Percentiles rank a stretch among this genome's conserved stretches.
Conservation (phyloP, 1,140 invertebrate genomes). For the Babylonia areolata region DNA sequence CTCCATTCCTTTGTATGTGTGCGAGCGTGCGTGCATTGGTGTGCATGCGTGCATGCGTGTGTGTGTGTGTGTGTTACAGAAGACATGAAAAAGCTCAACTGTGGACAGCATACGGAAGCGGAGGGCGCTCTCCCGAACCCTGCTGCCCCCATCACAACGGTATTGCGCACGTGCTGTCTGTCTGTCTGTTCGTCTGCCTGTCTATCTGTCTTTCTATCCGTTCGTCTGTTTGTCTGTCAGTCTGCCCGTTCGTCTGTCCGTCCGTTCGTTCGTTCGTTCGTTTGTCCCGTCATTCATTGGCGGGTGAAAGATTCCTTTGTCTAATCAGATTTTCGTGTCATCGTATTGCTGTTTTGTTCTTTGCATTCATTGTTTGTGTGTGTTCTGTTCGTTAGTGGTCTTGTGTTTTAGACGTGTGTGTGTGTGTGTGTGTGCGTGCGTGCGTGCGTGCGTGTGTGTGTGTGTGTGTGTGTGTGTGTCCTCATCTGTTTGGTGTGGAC, state of each 20-base stretch:
- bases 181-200: not conserved
- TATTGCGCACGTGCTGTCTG: not conserved
- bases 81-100: constrained; percentile 41
- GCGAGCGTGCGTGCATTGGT: not conserved
- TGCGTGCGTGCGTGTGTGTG: too few relatives aligned
- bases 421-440: too few relatives aligned
- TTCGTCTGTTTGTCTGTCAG: not conserved
- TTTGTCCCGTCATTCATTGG: too few relatives aligned
- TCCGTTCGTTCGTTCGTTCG: not conserved
- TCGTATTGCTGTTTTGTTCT: too few relatives aligned
- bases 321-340: too few relatives aligned
- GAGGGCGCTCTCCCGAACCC: constrained; percentile 44
- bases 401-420: too few relatives aligned
- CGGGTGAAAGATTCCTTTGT: too few relatives aligned
- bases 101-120: constrained; percentile 26
- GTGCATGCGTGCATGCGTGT: not conserved
- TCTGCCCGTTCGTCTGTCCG: not conserved
- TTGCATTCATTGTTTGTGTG: too few relatives aligned
- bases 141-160: constrained; percentile 42
- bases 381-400: too few relatives aligned
- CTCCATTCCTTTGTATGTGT: too few relatives aligned
- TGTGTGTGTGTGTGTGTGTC: too few relatives aligned
- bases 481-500: too few relatives aligned
- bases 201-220: not conserved
- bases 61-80: constrained; percentile 24